Evolutionary conservation across 2,888 invertebrate species (phyloP), one percentile per base, ranked within the genome.

Genomic region (Sphinx pinastri): DNA sequence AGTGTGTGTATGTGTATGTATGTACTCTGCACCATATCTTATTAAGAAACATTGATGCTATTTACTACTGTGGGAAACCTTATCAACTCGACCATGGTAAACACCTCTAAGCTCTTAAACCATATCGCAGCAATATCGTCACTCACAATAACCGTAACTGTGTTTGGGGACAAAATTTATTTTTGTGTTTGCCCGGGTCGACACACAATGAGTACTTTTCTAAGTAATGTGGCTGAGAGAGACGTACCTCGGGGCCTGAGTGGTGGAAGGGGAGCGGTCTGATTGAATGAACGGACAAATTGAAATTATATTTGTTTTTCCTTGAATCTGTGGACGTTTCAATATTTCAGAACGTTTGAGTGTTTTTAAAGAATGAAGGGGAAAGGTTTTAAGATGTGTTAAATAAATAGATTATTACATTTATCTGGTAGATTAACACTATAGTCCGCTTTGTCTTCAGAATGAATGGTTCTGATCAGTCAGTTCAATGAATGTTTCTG

Each of bases 151-250:
- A 55, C 45, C 14, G 52, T 52, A 59, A 68, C 38, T 71, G 71
- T 74, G 75, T 77, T 79, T 73, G 76, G 70, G 72, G 71, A 79
- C 76, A 73, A 75, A 79, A 80, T 80, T 78, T 80, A 82, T 82
- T 80, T 81, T 78, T 77, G 77, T 82, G 76, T 81, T 82, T 81
- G 74, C 73, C 68, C 71, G 71, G 75, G 74, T 78, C 75, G 67
- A 73, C 77, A 78, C 79, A 82, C 80, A 81, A 76, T 76, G 78
- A 75, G 71, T 74, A 75, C 75, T 75, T 57, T 60, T 60, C 74
- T 74, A 79, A 77, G 81, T 79, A 78, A 80, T 79, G 75, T 77
- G 74, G 68, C 71, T 45, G 60, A n/a, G 60, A 16, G n/a, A 45
- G 45, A n/a, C 45, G 45, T 38, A 59, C 38, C 45, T 45, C n/a